A percentile compares a stretch with the other conserved stretches of the same genome.
Evolutionary conservation across 2,888 invertebrate species (phyloP).

Genomic region (Oxyteleia sp.): DNA sequence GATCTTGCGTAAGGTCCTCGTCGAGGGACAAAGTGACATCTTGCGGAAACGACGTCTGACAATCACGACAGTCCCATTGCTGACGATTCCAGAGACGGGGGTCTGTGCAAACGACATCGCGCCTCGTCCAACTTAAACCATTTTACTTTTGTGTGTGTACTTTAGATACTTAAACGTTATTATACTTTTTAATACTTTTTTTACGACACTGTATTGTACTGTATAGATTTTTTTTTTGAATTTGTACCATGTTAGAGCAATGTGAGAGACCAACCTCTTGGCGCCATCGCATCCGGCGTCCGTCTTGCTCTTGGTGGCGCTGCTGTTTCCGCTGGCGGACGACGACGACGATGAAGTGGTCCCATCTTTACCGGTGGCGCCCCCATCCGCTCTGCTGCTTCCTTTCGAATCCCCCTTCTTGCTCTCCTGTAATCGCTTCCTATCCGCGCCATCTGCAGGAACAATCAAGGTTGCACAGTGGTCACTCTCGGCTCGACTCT

Average conservation of each 20-base stretch:
- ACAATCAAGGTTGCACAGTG: slow-evolving; percentile 86
- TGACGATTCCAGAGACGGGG: slow-evolving; percentile 82
- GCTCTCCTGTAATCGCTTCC: slow-evolving; percentile 87
- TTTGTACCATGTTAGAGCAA: slow-evolving; percentile 81
- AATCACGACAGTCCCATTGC: slow-evolving; percentile 75
- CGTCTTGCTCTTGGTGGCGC: slow-evolving; percentile 89
- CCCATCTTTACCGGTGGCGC: slow-evolving; percentile 83
- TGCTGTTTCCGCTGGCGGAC: slow-evolving; percentile 84
- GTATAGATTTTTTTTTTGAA: slow-evolving; percentile 71
- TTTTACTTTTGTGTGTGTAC: slow-evolving; percentile 74
- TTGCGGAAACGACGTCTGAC: slow-evolving; percentile 83
- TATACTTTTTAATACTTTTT: slow-evolving; percentile 30
- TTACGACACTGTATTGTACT: slow-evolving; percentile 28
- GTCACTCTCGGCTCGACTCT: slow-evolving; percentile 81
- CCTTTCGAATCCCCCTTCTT: slow-evolving; percentile 87
- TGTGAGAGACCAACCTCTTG: slow-evolving; percentile 88
- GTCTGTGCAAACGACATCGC: slow-evolving; percentile 78
- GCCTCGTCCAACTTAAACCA: slow-evolving; percentile 82
- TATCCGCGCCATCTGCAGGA: slow-evolving; percentile 87
- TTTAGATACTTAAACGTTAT: slow-evolving; percentile 54
- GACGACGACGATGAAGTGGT: slow-evolving; percentile 77
- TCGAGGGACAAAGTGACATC: slow-evolving; percentile 80
- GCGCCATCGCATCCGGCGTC: slow-evolving; percentile 89
- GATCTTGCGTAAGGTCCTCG: slow-evolving; percentile 82
- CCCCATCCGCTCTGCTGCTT: slow-evolving; percentile 85